A percentile compares a stretch with the other conserved stretches of the same genome.
phyloP scores from a whole-genome alignment of 2,888 invertebrate genomes.

The Nezara viridula region DNA sequence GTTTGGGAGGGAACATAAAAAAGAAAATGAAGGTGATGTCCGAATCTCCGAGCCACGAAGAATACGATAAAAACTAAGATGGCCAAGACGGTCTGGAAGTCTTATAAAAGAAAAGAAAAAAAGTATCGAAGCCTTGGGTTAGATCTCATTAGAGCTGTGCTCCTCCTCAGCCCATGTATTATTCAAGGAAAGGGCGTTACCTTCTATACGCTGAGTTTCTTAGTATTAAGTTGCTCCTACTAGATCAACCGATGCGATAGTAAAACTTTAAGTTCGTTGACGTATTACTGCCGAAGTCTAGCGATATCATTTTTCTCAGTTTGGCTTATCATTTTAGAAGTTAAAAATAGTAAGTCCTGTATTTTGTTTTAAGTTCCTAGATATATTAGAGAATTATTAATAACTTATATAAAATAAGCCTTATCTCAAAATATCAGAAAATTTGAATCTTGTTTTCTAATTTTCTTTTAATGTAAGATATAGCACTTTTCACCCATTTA shows the following conservation, averaged over 20 bases:
- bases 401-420: too few species aligned
- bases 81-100: not conserved
- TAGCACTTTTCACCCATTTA: too few species aligned
- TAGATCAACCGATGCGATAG: not conserved
- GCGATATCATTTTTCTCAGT: too few species aligned
- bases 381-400: too few species aligned
- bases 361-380: too few species aligned
- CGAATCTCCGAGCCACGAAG: not conserved
- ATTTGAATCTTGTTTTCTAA: too few species aligned
- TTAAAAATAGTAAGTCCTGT: too few species aligned
- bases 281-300: not conserved
- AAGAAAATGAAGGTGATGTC: not conserved
- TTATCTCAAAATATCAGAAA: too few species aligned
- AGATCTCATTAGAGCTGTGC: slow-evolving; percentile 5
- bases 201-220: not conserved
- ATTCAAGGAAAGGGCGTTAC: slow-evolving; percentile 7
- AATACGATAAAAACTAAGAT: not conserved
- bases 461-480: too few species aligned
- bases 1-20: not conserved
- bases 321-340: too few species aligned
- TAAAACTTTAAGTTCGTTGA: not conserved
- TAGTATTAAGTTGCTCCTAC: not conserved
- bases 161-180: not conserved
- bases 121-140: not conserved
- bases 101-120: not conserved